Conservation (phyloP, 1,140 invertebrate genomes). For the Augochlora pura region DNA sequence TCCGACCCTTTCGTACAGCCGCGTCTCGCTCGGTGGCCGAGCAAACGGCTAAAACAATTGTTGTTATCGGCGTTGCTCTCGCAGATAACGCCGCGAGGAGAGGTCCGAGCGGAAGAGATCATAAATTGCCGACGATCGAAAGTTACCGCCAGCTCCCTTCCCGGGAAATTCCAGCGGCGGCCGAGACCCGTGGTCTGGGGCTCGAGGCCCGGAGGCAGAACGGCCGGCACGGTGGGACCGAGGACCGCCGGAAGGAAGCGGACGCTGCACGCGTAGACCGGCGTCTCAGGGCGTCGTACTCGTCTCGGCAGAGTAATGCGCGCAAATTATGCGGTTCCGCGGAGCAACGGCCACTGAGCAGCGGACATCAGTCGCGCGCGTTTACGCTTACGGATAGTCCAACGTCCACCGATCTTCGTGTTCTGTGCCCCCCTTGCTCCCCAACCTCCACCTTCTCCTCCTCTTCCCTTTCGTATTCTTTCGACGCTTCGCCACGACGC, state of each 20-base stretch:
- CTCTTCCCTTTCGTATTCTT: neutral
- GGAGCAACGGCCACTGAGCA: constrained; percentile 63
- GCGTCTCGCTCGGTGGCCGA: neutral
- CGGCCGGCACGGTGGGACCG: constrained; percentile 2
- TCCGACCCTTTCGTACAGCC: constrained; percentile 19
- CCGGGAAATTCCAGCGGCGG: neutral
- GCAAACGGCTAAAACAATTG: constrained; percentile 29
- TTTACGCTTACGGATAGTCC: constrained; percentile 57
- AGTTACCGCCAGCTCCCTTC: constrained; percentile 14
- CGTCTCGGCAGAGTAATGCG: constrained; percentile 70
- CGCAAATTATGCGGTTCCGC: constrained; percentile 71
- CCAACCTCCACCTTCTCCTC: no score
- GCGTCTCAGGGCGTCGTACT: constrained; percentile 37
- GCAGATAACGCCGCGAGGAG: constrained; percentile 28
- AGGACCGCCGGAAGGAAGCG: constrained; percentile 54
- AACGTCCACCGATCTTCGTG: constrained; percentile 17
- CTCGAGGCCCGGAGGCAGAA: neutral
- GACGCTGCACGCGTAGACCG: constrained; percentile 19
- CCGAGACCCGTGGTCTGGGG: no score
- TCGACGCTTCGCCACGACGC: neutral
- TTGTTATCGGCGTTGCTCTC: constrained; percentile 35
- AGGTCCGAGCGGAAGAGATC: constrained; percentile 2
- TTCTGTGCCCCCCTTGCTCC: neutral
- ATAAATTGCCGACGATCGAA: no score
- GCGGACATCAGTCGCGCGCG: constrained; percentile 49